A percentile compares a stretch with the other conserved stretches of the same genome.
phyloP scores from a whole-genome alignment of 2,797 vertebrate genomes.

The Xiphophorus birchmanni region DNA sequence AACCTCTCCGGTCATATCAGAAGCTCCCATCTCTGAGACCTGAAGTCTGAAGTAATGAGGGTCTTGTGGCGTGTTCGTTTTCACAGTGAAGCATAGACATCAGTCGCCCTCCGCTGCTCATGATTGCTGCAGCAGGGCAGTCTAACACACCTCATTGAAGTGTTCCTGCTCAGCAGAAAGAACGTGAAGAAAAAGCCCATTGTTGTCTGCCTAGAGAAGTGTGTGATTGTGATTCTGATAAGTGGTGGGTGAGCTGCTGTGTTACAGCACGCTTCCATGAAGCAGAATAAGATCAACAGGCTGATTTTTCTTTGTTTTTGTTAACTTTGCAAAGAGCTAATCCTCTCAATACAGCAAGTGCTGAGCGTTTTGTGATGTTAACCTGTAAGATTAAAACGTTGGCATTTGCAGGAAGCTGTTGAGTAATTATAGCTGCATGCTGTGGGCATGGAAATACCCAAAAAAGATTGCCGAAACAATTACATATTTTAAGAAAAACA shows the following conservation, averaged over 20 bases:
- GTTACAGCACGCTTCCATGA: slow-evolving; percentile 27
- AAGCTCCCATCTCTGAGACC: slow-evolving; percentile 43
- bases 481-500: background rate
- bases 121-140: slow-evolving; percentile 33
- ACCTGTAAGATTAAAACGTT: slow-evolving; percentile 22
- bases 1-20: slow-evolving; percentile 45
- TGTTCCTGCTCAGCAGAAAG: slow-evolving; percentile 33
- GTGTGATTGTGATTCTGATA: slow-evolving; percentile 56
- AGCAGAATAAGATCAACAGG: slow-evolving; percentile 35
- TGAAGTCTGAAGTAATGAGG: slow-evolving; percentile 49
- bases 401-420: slow-evolving; percentile 19
- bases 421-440: slow-evolving; percentile 14
- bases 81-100: slow-evolving; percentile 38
- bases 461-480: background rate
- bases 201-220: slow-evolving; percentile 59
- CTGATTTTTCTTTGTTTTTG: slow-evolving; percentile 17
- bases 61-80: slow-evolving; percentile 35
- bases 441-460: background rate
- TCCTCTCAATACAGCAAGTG: slow-evolving; percentile 14
- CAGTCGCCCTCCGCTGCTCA: slow-evolving; percentile 24
- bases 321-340: slow-evolving; percentile 25
- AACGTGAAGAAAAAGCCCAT: slow-evolving; percentile 59
- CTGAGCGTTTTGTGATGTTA: slow-evolving; percentile 14
- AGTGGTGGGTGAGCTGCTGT: slow-evolving; percentile 32
- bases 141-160: slow-evolving; percentile 53